Percentiles rank a stretch among this genome's conserved stretches.
Evolutionary conservation across 2,113 vertebrate genomes (phyloP).

Genomic region (Chroicocephalus ridibundus): DNA sequence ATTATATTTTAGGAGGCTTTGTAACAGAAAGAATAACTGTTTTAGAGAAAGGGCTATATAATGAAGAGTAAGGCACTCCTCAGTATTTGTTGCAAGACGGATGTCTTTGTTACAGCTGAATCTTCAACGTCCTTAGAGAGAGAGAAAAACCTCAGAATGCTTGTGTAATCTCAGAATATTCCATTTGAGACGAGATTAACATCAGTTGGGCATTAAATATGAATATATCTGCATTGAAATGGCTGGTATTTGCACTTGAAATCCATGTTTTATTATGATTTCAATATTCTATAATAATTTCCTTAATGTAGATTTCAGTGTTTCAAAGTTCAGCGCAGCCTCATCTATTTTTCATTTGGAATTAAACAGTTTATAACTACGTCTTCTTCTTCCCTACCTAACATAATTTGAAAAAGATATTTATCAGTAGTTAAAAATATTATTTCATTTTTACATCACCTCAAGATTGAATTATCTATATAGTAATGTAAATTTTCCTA

Average conservation of each 20-base stretch:
- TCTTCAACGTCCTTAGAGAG: not conserved
- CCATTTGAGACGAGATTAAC: not conserved
- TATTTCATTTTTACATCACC: not conserved
- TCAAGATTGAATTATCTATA: not conserved
- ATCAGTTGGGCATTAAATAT: not conserved
- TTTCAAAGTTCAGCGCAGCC: not conserved
- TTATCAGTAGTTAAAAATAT: not conserved
- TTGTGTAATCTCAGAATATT: not conserved
- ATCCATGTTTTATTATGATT: not conserved
- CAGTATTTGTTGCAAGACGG: not conserved
- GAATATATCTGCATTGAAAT: not conserved
- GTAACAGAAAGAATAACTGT: not conserved
- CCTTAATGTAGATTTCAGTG: not conserved
- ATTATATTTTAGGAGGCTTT: not conserved
- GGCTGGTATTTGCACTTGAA: not conserved
- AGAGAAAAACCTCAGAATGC: not conserved
- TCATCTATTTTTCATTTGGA: not conserved
- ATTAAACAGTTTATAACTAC: not conserved
- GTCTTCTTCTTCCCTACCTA: not conserved
- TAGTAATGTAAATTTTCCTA: not conserved
- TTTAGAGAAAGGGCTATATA: not conserved
- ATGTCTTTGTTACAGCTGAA: not conserved
- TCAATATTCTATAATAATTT: not conserved
- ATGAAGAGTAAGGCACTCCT: not conserved
- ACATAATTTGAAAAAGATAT: not conserved